These are phyloP conservation scores for Calliscelio sp. DNA, from an alignment of 2,888 invertebrate genomes.

Conservation along the genomic window DNA sequence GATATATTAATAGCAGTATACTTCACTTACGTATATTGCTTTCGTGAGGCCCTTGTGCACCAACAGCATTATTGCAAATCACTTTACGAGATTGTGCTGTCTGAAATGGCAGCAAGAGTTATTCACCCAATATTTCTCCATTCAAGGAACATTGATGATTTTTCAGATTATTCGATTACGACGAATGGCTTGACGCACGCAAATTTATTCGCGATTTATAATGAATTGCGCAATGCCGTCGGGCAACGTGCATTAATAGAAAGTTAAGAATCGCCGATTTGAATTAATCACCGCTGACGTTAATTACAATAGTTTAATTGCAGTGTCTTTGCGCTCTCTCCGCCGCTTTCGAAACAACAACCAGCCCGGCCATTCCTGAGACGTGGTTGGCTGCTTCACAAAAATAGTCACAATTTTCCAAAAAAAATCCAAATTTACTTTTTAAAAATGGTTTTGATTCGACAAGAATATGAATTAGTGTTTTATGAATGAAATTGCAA, in stretches of 20 bases:
- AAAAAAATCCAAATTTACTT: too few relatives aligned
- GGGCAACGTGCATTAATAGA: too few relatives aligned
- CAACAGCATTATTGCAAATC: conserved; percentile 83
- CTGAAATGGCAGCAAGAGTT: conserved; percentile 68
- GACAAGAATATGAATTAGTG: too few relatives aligned
- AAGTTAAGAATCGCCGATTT: conserved; percentile 34
- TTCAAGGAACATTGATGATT: conserved; percentile 62
- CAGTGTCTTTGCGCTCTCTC: conserved; percentile 25
- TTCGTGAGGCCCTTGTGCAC: conserved; percentile 77
- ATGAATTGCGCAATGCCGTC: too few relatives aligned
- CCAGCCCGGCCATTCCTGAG: too few relatives aligned
- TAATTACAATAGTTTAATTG: conserved; percentile 61
- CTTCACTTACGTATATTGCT: conserved; percentile 82
- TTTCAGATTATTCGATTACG: conserved; percentile 51
- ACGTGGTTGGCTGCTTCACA: too few relatives aligned
- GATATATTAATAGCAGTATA: conserved; percentile 84
- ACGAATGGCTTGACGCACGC: too few relatives aligned
- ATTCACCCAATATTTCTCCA: conserved; percentile 56
- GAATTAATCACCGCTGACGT: conserved; percentile 56
- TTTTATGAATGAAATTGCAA: too few relatives aligned
- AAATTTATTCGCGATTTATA: conserved; percentile 38
- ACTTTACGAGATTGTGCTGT: conserved; percentile 79
- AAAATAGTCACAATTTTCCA: too few relatives aligned
- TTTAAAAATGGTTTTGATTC: too few relatives aligned
- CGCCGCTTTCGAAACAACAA: conserved; percentile 29